A percentile compares a stretch with the other conserved stretches of the same genome.
Conservation (phyloP, 2,797 vertebrate genomes). For the Mus caroli region DNA sequence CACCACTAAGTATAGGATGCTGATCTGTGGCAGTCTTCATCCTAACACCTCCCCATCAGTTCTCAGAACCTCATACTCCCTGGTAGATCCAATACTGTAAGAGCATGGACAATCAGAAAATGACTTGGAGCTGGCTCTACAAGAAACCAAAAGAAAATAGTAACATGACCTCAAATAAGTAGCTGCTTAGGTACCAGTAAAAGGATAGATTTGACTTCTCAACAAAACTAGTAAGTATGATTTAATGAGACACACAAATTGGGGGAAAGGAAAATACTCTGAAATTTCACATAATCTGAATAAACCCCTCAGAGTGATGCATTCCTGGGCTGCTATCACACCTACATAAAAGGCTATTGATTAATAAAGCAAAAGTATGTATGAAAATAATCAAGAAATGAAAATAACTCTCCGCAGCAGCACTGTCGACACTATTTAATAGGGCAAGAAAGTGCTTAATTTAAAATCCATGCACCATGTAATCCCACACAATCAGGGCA, state of each 20-base stretch:
- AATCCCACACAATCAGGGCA: conserved; percentile 67
- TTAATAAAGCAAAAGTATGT: conserved; percentile 8
- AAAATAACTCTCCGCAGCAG: conserved; percentile 64
- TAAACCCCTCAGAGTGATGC: not conserved
- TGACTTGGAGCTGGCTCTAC: not conserved
- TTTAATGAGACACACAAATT: not conserved
- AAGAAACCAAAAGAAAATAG: not conserved
- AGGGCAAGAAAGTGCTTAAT: conserved; percentile 71
- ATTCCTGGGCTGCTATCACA: rapidly evolving
- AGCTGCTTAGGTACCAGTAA: not conserved
- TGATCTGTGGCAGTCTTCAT: not conserved
- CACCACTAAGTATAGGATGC: no score
- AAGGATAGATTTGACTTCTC: not conserved
- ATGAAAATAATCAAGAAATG: conserved; percentile 68
- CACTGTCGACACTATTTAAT: conserved; percentile 60
- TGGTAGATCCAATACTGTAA: not conserved
- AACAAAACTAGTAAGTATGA: not conserved
- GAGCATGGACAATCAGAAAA: not conserved
- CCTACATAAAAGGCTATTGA: conserved; percentile 18
- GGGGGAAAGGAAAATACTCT: not conserved
- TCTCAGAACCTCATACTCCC: not conserved
- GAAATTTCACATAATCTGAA: not conserved
- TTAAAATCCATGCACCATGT: conserved; percentile 69
- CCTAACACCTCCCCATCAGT: not conserved
- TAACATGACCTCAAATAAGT: no score